phyloP scores from a whole-genome alignment of 2,888 invertebrate species.

The Gastracanthus pulcherrimus region DNA sequence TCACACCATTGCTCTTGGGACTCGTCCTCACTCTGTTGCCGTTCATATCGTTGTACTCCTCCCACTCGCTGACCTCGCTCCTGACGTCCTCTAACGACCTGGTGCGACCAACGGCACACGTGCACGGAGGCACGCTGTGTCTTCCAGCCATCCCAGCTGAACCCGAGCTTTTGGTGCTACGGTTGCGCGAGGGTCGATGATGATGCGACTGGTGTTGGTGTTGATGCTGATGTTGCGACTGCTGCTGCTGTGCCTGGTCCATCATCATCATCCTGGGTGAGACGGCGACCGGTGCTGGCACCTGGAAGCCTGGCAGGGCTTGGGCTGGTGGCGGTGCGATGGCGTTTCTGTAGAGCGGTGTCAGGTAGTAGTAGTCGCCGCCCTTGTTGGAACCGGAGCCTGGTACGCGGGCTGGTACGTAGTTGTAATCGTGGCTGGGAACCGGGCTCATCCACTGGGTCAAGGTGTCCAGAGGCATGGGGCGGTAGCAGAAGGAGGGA shows the following conservation, averaged over 20 bases:
- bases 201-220: constrained; percentile 31
- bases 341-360: constrained; percentile 84
- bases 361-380: constrained; percentile 82
- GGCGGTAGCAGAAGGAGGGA: constrained; percentile 77
- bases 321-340: constrained; percentile 79
- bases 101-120: constrained; percentile 81
- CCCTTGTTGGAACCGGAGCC: constrained; percentile 72
- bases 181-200: constrained; percentile 37
- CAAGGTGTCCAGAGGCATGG: constrained; percentile 78
- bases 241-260: constrained; percentile 71
- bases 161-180: constrained; percentile 65
- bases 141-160: constrained; percentile 57
- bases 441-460: constrained; percentile 79
- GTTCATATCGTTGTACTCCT: constrained; percentile 82
- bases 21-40: constrained; percentile 80
- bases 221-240: constrained; percentile 26
- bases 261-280: constrained; percentile 73
- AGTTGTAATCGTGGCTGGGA: constrained; percentile 79
- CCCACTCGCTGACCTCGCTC: constrained; percentile 83
- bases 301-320: constrained; percentile 64
- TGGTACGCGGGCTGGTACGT: constrained; percentile 78
- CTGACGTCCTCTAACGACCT: constrained; percentile 87
- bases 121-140: constrained; percentile 78
- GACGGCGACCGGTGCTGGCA: constrained; percentile 66
- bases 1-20: constrained; percentile 77